Base-by-base conservation (phyloP, 2,797 vertebrate species). In the Benthosema pterotum region DNA sequence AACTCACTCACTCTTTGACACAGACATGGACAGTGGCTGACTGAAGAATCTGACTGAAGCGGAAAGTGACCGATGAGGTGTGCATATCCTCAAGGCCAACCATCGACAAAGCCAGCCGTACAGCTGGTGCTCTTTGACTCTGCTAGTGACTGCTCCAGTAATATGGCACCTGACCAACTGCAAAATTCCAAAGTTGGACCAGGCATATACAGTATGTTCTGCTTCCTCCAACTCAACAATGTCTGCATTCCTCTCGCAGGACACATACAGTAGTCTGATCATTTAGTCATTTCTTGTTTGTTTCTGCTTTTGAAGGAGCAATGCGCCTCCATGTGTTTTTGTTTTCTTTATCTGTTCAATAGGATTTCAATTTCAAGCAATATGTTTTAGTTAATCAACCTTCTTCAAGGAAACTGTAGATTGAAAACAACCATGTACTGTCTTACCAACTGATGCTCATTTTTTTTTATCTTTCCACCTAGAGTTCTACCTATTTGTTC, bases 31-130 rank as follows among this genome's bases (percentile, higher is more conserved):
- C 55, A 28, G 17, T 25, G 48, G 63, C 65, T 52, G 55, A 67
- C 48, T 69, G 66, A 46, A 38, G 57, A 82, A 74, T 69, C 56
- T 17, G 72, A 77, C 72, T 66, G 66, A 77, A 80, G 68, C 75
- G 55, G 22, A 65, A 65, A 60, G 57, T 22, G 59, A 52, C 56
- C 63, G 28, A 42, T 52, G 50, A 73, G 57, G 77, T 69, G 63
- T 71, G 32, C 42, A 63, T 79, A 79, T 65, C 70, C 64, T 56
- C 15, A 55, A 25, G 18, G 14, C 54, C 63, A 65, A 55, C 13
- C 67, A 42, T 65, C 38, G 54, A 42, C 64, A 22, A 51, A 65
- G 43, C 63, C 80, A 52, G 65, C 65, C 28, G 50, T 14, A 42
- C 58, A 2, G 69, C 74, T 38, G 71, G 28, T 11, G 57, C 63